Conservation (phyloP, 2,113 vertebrate genomes). For the Hippocampus comes region DNA sequence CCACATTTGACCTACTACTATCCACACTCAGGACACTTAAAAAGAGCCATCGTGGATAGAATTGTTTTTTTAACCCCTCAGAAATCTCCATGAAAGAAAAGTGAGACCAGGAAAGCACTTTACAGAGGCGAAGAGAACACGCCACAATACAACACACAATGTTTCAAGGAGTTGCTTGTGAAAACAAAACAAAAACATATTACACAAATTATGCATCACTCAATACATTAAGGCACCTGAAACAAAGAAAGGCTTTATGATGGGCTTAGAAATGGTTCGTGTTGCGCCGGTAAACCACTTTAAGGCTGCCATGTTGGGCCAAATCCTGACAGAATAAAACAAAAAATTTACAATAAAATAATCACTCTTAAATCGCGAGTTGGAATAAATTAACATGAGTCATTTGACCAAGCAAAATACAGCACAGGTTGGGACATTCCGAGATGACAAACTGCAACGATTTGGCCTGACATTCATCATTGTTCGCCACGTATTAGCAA, state of each 20-base stretch:
- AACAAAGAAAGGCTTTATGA: constrained; percentile 50
- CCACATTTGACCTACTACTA: constrained; percentile 66
- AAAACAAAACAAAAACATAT: constrained; percentile 66
- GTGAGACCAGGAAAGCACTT: constrained; percentile 53
- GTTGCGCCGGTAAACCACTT: constrained; percentile 3
- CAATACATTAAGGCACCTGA: constrained; percentile 67
- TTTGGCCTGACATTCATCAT: neutral
- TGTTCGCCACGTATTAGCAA: neutral
- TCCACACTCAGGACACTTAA: constrained; percentile 4
- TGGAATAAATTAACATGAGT: neutral
- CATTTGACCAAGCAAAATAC: neutral
- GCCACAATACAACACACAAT: constrained; percentile 78
- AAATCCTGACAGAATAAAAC: neutral
- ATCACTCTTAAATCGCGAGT: neutral
- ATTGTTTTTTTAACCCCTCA: constrained; percentile 11
- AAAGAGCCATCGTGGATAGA: constrained; percentile 33
- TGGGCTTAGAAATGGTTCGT: constrained; percentile 55
- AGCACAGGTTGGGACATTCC: neutral
- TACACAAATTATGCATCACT: constrained; percentile 68
- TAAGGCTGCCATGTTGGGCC: constrained; percentile 35
- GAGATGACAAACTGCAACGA: constrained; percentile 1
- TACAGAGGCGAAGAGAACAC: constrained; percentile 74
- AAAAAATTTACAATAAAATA: neutral
- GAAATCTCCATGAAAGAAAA: constrained; percentile 57
- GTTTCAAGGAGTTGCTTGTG: constrained; percentile 56